Conservation (phyloP, 1,140 invertebrate genomes). For the Cotesia glomerata region DNA sequence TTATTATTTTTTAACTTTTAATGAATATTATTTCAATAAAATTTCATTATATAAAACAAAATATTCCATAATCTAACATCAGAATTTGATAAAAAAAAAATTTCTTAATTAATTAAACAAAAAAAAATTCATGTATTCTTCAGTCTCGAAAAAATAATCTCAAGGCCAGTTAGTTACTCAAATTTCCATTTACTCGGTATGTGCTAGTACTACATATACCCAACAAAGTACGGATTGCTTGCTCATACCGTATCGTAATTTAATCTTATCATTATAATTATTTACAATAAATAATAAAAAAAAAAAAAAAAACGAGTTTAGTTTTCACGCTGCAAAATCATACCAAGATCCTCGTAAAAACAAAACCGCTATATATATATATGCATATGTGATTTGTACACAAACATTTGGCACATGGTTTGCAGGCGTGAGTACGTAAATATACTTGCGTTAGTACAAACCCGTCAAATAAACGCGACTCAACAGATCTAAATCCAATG, state of each 20-base stretch:
- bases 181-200: not conserved
- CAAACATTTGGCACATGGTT: constrained; percentile 6
- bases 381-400: not conserved
- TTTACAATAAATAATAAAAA: not conserved
- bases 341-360: not conserved
- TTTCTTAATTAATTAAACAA: not conserved
- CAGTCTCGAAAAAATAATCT: not conserved
- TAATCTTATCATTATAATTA: not conserved
- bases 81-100: no score
- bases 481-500: not conserved
- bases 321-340: not conserved
- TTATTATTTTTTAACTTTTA: not conserved
- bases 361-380: not conserved
- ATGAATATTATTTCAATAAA: no score
- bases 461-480: not conserved
- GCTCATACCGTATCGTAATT: not conserved
- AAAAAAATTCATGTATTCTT: not conserved
- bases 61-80: no score
- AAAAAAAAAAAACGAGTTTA: not conserved
- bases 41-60: no score
- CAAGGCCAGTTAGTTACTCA: not conserved
- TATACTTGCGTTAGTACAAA: constrained; percentile 1
- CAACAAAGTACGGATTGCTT: not conserved
- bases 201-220: no score
- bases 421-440: not conserved